phyloP scores from a whole-genome alignment of 1,140 invertebrate genomes.

The Lordiphosa stackelbergi region DNA sequence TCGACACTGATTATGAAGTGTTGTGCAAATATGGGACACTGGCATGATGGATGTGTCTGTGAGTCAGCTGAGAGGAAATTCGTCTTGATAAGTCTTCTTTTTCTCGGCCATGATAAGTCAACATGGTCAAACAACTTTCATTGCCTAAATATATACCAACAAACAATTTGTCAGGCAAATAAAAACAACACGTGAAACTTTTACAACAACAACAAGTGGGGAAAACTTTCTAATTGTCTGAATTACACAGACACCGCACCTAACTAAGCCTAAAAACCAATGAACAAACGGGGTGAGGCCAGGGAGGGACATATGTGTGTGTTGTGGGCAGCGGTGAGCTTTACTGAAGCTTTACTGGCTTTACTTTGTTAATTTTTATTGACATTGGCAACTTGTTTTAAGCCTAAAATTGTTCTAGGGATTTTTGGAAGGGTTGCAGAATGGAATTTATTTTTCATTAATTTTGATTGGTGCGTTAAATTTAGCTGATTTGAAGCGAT shows the following conservation, averaged over 20 bases:
- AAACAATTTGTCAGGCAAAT: conserved; percentile 62
- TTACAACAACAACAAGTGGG: conserved; percentile 27
- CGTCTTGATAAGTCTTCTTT: conserved; percentile 3
- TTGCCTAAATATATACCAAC: too few relatives aligned
- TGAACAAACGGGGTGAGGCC: neutral
- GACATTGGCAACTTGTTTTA: conserved; percentile 19
- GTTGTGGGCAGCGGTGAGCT: conserved; percentile 30
- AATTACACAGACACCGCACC: conserved; percentile 59
- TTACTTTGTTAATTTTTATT: conserved; percentile 59
- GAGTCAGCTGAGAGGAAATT: too few relatives aligned
- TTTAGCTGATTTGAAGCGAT: neutral
- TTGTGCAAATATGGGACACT: conserved; percentile 53
- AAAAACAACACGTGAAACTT: conserved; percentile 37
- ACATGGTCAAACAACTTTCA: conserved; percentile 18
- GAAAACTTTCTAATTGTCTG: conserved; percentile 70
- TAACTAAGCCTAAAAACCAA: conserved; percentile 30
- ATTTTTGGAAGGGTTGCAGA: neutral
- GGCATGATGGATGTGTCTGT: too few relatives aligned
- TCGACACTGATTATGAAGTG: conserved; percentile 49
- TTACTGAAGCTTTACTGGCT: conserved; percentile 48
- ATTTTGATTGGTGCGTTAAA: neutral
- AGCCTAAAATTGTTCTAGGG: neutral
- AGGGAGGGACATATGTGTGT: conserved; percentile 5
- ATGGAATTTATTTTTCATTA: too few relatives aligned
- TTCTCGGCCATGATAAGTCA: conserved; percentile 15